Percentiles rank a stretch among this genome's conserved stretches.
phyloP scores from a whole-genome alignment of 2,113 vertebrate genomes.

The Myrmecophaga tridactyla region DNA sequence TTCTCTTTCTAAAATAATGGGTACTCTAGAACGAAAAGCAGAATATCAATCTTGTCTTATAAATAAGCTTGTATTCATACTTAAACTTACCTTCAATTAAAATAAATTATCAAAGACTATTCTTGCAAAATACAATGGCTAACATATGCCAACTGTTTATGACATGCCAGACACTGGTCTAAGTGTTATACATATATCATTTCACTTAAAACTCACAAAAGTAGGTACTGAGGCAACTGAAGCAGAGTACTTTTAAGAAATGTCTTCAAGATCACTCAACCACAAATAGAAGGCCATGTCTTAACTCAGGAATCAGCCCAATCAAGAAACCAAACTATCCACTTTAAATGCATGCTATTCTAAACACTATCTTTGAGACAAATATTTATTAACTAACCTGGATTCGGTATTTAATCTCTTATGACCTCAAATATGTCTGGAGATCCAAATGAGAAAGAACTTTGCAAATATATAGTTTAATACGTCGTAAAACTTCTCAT shows the following conservation, averaged over 20 bases:
- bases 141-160: not conserved
- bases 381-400: not conserved
- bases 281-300: not conserved
- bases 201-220: not conserved
- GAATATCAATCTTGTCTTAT: not conserved
- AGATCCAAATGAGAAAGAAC: not conserved
- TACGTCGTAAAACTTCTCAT: not conserved
- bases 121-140: not conserved
- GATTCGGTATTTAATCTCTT: conserved; percentile 18
- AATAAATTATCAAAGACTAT: not conserved
- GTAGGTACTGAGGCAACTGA: not conserved
- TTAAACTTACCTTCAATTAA: not conserved
- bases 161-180: not conserved
- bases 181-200: not conserved
- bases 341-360: not conserved
- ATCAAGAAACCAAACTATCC: not conserved
- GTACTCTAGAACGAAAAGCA: not conserved
- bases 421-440: not conserved
- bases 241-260: not conserved
- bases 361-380: not conserved
- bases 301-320: not conserved
- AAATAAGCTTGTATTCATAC: not conserved
- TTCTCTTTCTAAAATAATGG: not conserved
- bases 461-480: not conserved
- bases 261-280: not conserved